Evolutionary conservation across 2,113 vertebrate genomes (phyloP), one percentile per base, ranked within the genome.

Genomic region (Dolichotis patagonum): DNA sequence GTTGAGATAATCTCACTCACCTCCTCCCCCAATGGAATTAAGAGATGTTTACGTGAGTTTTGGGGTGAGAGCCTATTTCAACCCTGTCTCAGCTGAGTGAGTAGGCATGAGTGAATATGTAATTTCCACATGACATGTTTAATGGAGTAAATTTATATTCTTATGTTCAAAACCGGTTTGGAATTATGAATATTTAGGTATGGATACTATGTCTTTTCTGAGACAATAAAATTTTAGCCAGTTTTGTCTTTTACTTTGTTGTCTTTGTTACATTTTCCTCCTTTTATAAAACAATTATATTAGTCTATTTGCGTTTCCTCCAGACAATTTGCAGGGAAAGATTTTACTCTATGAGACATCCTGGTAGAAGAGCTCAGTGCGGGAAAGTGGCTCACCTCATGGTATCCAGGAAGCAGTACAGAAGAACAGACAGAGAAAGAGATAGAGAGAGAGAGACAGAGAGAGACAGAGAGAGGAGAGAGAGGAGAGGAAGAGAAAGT

Each of bases 1-100:
- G 14, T 38, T 35, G 28, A 41, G 17, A 90, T 95, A 49, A 43
- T 65, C 38, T n/a, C 8, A 63, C 5, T 90, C 20, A 43, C 20
- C 2, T 77, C 46, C 14, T 56, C 26, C 22, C 54, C 77, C 52
- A 87, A 2, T 75, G n/a, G 69, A 87, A 60, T 83, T 77, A 96
- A 46, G 26, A 96, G 78, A 80, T 77, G 58, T 77, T 88, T 95
- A 60, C 38, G 19, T 75, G 49, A 58, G 86, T 85, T 87, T 94
- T 75, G 85, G 78, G 24, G 9, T 90, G 71, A 95, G 20, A 43
- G 24, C 65, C 77, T 85, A 69, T 60, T 93, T 89, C 19, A 63
- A 35, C 60, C 20, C 16, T 90, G 93, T 95, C 49, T 96, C n/a
- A 90, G 43, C 46, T 83, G 52, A 95, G 32, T 84, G 46, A 73